Percentiles rank a stretch among this genome's conserved stretches.
Conservation (phyloP, 1,140 invertebrate genomes). For the Potamilus streckersoni region DNA sequence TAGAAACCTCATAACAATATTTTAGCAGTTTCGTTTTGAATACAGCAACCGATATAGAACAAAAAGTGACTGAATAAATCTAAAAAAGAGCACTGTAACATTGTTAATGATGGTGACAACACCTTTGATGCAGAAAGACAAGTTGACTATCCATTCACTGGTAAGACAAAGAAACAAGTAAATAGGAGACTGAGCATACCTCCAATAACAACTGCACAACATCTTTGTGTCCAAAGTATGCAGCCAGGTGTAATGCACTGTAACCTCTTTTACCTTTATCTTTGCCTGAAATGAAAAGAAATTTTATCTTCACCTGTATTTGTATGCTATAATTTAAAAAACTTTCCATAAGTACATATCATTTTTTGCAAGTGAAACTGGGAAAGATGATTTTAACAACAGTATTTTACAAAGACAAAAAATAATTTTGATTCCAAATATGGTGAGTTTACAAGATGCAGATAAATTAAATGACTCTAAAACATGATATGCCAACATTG, state of each 20-base stretch:
- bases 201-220: constrained; percentile 65
- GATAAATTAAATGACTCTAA: neutral
- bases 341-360: neutral
- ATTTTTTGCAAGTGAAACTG: neutral
- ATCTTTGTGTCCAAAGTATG: constrained; percentile 70
- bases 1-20: no score
- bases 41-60: no score
- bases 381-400: neutral
- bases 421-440: no score
- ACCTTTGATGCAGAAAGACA: no score
- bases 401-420: no score
- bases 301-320: neutral
- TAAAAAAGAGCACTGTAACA: no score
- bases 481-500: no score
- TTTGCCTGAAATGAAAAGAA: constrained; percentile 41
- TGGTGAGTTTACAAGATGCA: neutral
- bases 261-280: constrained; percentile 71
- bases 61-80: no score
- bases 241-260: constrained; percentile 70
- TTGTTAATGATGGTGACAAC: no score
- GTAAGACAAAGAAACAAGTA: no score
- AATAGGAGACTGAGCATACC: constrained; percentile 38
- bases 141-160: no score
- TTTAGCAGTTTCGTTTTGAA: no score
- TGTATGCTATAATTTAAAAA: neutral